A percentile compares a stretch with the other conserved stretches of the same genome.
These are phyloP conservation scores for Philotrypesis tridentata DNA, from an alignment of 1,140 invertebrate species.

Conservation along the genomic window DNA sequence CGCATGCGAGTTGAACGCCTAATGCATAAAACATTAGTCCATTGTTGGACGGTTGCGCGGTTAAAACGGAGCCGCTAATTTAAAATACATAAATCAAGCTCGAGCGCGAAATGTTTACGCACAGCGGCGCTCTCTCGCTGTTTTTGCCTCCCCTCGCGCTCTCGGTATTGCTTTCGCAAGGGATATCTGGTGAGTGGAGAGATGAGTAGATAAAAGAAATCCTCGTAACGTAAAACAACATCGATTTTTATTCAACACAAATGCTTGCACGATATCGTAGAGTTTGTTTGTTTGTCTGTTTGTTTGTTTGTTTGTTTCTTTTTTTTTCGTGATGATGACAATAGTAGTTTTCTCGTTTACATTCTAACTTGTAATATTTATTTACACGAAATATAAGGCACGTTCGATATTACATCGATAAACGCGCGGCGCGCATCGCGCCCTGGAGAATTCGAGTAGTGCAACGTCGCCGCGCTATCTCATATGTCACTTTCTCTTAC, in stretches of 20 bases:
- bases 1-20: neutral
- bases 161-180: neutral
- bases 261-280: constrained; percentile 69
- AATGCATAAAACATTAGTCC: neutral
- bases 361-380: constrained; percentile 56
- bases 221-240: constrained; percentile 70
- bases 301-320: neutral
- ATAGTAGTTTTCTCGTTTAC: constrained; percentile 62
- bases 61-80: constrained; percentile 6
- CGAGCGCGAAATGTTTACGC: neutral
- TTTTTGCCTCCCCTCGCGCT: neutral
- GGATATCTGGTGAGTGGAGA: constrained; percentile 15
- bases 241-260: constrained; percentile 71
- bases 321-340: constrained; percentile 61
- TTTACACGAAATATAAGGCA: constrained; percentile 72
- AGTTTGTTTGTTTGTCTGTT: constrained; percentile 54
- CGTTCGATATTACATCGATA: constrained; percentile 71
- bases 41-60: neutral
- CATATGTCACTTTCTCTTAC: constrained; percentile 59
- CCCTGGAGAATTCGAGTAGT: constrained; percentile 25
- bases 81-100: neutral
- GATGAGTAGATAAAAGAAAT: constrained; percentile 23
- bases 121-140: neutral
- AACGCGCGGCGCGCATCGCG: constrained; percentile 55
- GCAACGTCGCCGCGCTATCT: constrained; percentile 52